Evolutionary conservation across 2,797 vertebrate species (phyloP), one percentile per base, ranked within the genome.

Genomic region (Balearica regulorum): DNA sequence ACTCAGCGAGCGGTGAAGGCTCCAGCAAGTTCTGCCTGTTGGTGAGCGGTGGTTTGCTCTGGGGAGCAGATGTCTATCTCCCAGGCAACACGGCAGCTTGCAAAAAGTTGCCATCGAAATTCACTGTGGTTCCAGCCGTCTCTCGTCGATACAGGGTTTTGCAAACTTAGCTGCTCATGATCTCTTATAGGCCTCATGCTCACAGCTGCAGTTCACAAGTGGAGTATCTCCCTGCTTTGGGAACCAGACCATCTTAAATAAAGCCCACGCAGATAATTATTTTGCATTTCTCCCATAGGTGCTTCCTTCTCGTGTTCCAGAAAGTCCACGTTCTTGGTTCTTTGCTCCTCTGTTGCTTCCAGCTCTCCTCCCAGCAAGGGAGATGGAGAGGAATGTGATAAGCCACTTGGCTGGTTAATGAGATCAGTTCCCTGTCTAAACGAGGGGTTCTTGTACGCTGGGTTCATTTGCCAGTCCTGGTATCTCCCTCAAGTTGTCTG

Each of bases 281-380:
- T 78, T 49, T 88, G 6, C 15, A 10, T 94, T 96, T 92, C 57
- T 91, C 11, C 58, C 35, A 28, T 53, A 76, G 79, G 54, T 87
- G 28, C 72, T 94, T 92, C 71, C n/a, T 85, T 77, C 60, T 87
- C 28, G 3, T 81, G 78, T 93, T 95, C 43, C 68, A 69, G 73
- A 85, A 96, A 83, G 57, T 53, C n/a, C n/a, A 6, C 80, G 46
- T 83, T 89, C 75, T 89, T 79, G 61, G 37, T 94, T 93, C 71
- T 89, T 54, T 88, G 57, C 75, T 93, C 35, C 33, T 68, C 86
- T 6, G 3, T 62, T 85, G 88, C 86, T 95, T 87, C 51, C 86
- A 90, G 53, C 90, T 89, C 28, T 66, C 37, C 41, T 92, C 75
- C 57, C 79, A 62, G 92, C 54, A 65, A 81, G 65, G 57, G 46